Base-by-base conservation (phyloP, 2,888 invertebrate genomes). In the Tortrix viridana region DNA sequence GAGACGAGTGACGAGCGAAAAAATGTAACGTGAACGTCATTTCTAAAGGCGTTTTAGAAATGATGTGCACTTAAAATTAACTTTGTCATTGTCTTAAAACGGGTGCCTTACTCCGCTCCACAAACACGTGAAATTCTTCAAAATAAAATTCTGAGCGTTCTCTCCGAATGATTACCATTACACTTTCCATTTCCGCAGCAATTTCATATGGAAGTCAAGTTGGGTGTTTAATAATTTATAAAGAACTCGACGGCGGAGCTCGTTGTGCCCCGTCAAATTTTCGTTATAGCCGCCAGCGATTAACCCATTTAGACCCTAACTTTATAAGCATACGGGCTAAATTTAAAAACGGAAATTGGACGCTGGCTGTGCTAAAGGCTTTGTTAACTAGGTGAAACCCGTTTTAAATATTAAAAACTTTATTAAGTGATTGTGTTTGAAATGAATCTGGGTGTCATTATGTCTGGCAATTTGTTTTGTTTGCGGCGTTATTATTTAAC, bases 221-320 rank as follows among this genome's bases (percentile, higher is more conserved):
- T 22, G 43, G 56, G 41, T 26, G 32, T 16, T 61, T 63, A 71
- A 73, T 76, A 69, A 75, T 77, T 74, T 70, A 74, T 62, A 70
- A 70, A 69, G 61, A 60, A 57, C 55, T 61, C 65, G 56, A 56
- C 67, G 67, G 69, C 54, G 56, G 65, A 46, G 50, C 37, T 46
- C 70, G 72, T 71, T 77, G 73, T 69, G 68, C 72, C 69, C 70
- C 67, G 67, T 66, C 72, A 73, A 75, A 75, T 72, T 70, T 65
- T 69, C 65, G 48, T 56, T 47, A 56, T 66, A 60, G 65, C 69
- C 67, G 63, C 65, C 32, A 47, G 60, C 58, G 65, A 62, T 72
- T 68, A 70, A 69, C 67, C 64, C 67, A 53, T 56, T 50, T 63
- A 20, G 20, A 57, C 46, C 47, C 44, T 57, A 57, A 19, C 5